These are phyloP conservation scores for Malurus cyaneus DNA, from an alignment of 2,113 vertebrate genomes.

Conservation along the genomic window DNA sequence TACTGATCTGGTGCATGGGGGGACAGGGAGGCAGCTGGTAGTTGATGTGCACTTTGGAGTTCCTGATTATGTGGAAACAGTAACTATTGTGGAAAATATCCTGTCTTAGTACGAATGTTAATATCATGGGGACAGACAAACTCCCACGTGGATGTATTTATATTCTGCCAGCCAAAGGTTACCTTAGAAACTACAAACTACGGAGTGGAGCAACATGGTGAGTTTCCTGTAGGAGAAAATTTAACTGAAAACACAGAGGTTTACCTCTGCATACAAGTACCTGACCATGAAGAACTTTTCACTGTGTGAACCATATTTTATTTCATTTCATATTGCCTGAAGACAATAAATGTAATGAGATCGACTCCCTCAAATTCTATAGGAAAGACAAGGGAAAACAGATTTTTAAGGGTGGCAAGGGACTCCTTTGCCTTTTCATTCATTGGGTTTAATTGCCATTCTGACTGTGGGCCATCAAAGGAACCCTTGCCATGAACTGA, in stretches of 20 bases:
- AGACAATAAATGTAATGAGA: background rate
- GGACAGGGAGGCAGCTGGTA: background rate
- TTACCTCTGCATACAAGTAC: background rate
- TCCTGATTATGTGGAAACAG: background rate
- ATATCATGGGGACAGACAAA: background rate
- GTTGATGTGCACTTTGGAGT: background rate
- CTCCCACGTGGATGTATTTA: background rate
- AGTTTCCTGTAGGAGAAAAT: background rate
- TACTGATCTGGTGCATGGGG: background rate
- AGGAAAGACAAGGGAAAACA: background rate
- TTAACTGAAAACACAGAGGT: background rate
- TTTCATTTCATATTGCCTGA: background rate
- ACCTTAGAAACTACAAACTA: background rate
- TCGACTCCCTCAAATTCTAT: background rate
- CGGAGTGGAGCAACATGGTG: background rate
- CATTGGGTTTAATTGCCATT: conserved; percentile 4
- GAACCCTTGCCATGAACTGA: background rate
- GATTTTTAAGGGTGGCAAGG: background rate
- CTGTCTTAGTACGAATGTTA: background rate
- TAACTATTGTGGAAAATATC: background rate
- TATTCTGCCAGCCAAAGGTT: background rate
- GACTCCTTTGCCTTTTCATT: conserved; percentile 4
- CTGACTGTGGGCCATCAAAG: background rate
- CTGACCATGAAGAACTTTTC: background rate
- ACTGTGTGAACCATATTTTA: background rate